phyloP scores from a whole-genome alignment of 2,797 vertebrate genomes.

The Menidia menidia region DNA sequence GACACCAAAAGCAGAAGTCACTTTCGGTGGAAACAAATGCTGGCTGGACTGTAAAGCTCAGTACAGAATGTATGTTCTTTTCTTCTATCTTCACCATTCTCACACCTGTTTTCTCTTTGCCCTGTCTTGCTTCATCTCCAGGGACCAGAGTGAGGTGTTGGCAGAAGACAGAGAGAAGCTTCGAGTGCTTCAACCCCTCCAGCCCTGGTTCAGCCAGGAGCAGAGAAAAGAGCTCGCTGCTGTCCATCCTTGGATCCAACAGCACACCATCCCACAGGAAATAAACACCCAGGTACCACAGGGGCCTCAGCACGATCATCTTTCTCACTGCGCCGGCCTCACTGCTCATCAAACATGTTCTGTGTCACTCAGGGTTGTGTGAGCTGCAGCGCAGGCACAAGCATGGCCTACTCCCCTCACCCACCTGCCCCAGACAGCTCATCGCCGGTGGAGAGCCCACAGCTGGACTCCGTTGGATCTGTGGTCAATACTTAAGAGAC shows the following conservation, averaged over 20 bases:
- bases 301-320: background rate
- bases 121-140: constrained; percentile 42
- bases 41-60: background rate
- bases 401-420: constrained; percentile 34
- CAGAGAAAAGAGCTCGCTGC: constrained; percentile 88
- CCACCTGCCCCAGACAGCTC: constrained; percentile 62
- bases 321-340: background rate
- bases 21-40: background rate
- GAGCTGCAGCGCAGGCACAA: constrained; percentile 54
- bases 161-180: constrained; percentile 89
- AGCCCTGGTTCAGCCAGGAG: constrained; percentile 87
- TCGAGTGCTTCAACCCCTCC: constrained; percentile 78
- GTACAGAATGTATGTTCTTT: too few relatives aligned
- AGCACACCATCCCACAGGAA: constrained; percentile 80
- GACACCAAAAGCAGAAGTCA: too few relatives aligned
- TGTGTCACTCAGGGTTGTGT: constrained; percentile 74
- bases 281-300: constrained; percentile 82
- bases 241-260: constrained; percentile 87
- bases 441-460: constrained; percentile 54
- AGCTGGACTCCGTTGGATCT: constrained; percentile 44
- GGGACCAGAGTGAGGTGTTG: constrained; percentile 85
- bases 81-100: background rate
- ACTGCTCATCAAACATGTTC: background rate
- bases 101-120: constrained; percentile 6
- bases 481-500: constrained; percentile 67